Percentiles rank a stretch among this genome's conserved stretches.
These are phyloP conservation scores for Chrysaora quinquecirrha DNA, from an alignment of 30 jellyfish, hydroid and myxozoan genomes.

Conservation along the genomic window DNA sequence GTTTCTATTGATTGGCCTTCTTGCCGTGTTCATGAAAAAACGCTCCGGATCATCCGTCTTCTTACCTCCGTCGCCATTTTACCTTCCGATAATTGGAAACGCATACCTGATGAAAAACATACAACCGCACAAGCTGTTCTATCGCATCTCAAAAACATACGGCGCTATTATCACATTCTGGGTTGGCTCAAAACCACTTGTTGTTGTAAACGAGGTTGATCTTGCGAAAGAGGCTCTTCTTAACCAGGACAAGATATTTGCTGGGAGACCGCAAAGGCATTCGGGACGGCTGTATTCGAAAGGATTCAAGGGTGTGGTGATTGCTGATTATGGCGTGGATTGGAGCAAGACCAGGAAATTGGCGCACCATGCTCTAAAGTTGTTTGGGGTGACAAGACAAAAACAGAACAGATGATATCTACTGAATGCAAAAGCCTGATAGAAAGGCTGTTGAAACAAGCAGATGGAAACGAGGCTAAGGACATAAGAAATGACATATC, in stretches of 20 bases:
- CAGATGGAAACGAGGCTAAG: constrained; percentile 9
- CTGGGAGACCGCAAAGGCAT: constrained; percentile 63
- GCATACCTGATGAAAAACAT: constrained; percentile 1
- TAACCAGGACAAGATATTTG: constrained; percentile 41
- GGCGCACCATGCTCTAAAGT: constrained; percentile 57
- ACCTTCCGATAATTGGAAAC: constrained; percentile 45
- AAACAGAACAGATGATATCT: constrained; percentile 7
- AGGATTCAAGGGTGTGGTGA: constrained; percentile 26
- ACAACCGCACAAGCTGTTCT: constrained; percentile 35
- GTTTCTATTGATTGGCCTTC: no score
- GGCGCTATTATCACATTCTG: constrained; percentile 63
- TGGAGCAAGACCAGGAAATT: constrained; percentile 34
- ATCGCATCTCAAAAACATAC: constrained; percentile 1
- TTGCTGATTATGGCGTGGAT: constrained; percentile 36
- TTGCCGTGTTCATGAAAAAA: no score
- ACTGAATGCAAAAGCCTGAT: constrained; percentile 37
- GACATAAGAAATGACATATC: constrained; percentile 29
- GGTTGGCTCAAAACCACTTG: constrained; percentile 60
- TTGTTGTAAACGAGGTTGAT: constrained; percentile 31
- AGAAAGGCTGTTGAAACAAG: constrained; percentile 10
- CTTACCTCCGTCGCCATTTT: constrained; percentile 36
- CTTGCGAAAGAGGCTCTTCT: constrained; percentile 40
- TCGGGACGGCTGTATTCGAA: constrained; percentile 42
- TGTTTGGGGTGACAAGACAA: background rate
- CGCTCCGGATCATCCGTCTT: no score